phyloP scores from a whole-genome alignment of 2,113 vertebrate genomes.

The Aegithalos caudatus region DNA sequence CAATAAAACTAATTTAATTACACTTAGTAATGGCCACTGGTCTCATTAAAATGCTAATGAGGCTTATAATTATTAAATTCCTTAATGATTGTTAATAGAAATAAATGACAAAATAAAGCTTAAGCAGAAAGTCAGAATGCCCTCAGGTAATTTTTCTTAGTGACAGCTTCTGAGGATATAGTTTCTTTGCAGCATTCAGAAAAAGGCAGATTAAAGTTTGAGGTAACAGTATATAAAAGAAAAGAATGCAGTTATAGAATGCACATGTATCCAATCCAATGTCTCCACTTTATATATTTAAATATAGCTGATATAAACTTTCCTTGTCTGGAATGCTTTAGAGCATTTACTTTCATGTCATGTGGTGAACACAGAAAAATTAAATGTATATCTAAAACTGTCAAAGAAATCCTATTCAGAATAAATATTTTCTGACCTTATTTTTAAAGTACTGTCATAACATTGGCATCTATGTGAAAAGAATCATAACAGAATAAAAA shows the following conservation, averaged over 20 bases:
- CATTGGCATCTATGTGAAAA: not conserved
- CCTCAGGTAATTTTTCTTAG: slow-evolving; percentile 67
- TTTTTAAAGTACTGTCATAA: not conserved
- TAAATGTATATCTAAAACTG: not conserved
- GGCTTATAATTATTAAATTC: slow-evolving; percentile 87
- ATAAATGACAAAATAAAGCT: slow-evolving; percentile 83
- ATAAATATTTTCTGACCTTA: not conserved
- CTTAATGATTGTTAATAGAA: slow-evolving; percentile 80
- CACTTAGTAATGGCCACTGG: slow-evolving; percentile 74
- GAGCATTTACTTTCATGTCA: not conserved
- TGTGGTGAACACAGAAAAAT: not conserved
- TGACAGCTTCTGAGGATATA: not conserved
- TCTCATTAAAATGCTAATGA: slow-evolving; percentile 88
- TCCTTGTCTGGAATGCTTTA: not conserved
- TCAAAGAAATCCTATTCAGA: not conserved
- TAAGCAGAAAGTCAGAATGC: slow-evolving; percentile 73
- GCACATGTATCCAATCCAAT: not conserved
- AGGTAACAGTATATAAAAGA: not conserved
- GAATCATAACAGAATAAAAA: not conserved
- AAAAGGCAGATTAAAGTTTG: slow-evolving; percentile 7
- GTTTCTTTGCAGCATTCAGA: not conserved
- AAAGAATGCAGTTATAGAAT: not conserved
- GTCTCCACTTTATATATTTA: not conserved
- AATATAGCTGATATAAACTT: not conserved
- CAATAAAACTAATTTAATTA: slow-evolving; percentile 84